phyloP scores from a whole-genome alignment of 30 jellyfish, hydroid and myxozoan species.

The Aurelia sp. region DNA sequence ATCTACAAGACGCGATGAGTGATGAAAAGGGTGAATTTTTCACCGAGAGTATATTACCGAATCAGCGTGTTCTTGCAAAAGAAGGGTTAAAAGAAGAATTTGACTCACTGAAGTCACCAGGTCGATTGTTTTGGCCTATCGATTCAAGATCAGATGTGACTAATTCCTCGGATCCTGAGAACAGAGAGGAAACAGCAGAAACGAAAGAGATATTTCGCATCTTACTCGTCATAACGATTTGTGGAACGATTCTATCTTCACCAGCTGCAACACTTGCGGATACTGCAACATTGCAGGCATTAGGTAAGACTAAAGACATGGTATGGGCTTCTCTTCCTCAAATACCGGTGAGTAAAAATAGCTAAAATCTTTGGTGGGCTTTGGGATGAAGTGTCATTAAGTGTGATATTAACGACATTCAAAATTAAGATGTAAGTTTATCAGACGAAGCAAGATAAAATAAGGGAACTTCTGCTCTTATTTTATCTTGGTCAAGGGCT shows the following conservation, averaged over 20 bases:
- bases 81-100: slow-evolving; percentile 92
- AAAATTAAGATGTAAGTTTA: too few relatives aligned
- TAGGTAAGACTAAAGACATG: slow-evolving; percentile 60
- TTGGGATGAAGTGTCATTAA: neutral
- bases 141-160: slow-evolving; percentile 57
- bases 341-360: neutral
- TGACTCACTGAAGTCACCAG: slow-evolving; percentile 84
- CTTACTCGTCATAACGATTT: slow-evolving; percentile 78
- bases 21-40: slow-evolving; percentile 45
- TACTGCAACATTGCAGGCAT: slow-evolving; percentile 92
- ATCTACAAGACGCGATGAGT: slow-evolving; percentile 35
- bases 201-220: slow-evolving; percentile 69
- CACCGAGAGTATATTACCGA: slow-evolving; percentile 65
- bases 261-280: slow-evolving; percentile 99
- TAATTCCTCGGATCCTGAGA: slow-evolving; percentile 59
- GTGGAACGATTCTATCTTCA: slow-evolving; percentile 93
- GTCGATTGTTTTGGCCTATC: slow-evolving; percentile 96
- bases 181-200: slow-evolving; percentile 35
- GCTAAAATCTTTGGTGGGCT: neutral
- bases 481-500: too few relatives aligned
- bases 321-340: neutral
- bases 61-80: slow-evolving; percentile 85
- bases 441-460: too few relatives aligned
- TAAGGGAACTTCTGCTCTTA: too few relatives aligned
- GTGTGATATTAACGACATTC: neutral